Conservation (phyloP, 92 coral and sea anemone genomes). For the Parazoanthus darwini region DNA sequence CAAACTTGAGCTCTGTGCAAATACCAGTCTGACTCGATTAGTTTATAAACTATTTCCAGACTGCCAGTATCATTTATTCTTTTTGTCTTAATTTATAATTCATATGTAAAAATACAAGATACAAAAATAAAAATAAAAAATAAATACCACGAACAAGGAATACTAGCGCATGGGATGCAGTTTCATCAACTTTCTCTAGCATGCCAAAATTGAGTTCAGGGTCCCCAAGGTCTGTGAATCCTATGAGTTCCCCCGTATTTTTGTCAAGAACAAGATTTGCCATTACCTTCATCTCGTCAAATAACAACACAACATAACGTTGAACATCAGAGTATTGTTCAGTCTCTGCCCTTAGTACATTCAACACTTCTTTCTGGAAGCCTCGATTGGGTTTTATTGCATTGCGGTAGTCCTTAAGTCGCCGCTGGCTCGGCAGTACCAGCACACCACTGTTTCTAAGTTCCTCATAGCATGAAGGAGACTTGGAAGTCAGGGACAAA, state of each 20-base stretch:
- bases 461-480: conserved; percentile 54
- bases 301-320: conserved; percentile 54
- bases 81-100: too few species aligned
- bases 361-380: conserved; percentile 54
- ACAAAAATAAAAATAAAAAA: too few species aligned
- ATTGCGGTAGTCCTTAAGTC: conserved; percentile 59
- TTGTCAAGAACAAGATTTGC: conserved; percentile 60
- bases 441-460: conserved; percentile 49
- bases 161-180: conserved; percentile 52
- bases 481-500: conserved; percentile 42
- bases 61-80: too few species aligned
- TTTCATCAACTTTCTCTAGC: conserved; percentile 25
- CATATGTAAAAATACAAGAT: too few species aligned
- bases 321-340: conserved; percentile 50
- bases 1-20: conserved; percentile 67
- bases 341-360: conserved; percentile 50
- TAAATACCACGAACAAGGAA: conserved; percentile 65
- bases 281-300: conserved; percentile 65
- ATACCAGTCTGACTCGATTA: too few species aligned
- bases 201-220: conserved; percentile 32
- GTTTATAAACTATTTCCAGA: too few species aligned
- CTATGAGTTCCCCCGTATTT: conserved; percentile 45
- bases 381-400: conserved; percentile 54
- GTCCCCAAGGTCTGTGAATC: conserved; percentile 43
- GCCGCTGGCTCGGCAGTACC: conserved; percentile 51